Evolutionary conservation across 2,797 vertebrate genomes (phyloP).

Genomic region (Semaprochilodus insignis): DNA sequence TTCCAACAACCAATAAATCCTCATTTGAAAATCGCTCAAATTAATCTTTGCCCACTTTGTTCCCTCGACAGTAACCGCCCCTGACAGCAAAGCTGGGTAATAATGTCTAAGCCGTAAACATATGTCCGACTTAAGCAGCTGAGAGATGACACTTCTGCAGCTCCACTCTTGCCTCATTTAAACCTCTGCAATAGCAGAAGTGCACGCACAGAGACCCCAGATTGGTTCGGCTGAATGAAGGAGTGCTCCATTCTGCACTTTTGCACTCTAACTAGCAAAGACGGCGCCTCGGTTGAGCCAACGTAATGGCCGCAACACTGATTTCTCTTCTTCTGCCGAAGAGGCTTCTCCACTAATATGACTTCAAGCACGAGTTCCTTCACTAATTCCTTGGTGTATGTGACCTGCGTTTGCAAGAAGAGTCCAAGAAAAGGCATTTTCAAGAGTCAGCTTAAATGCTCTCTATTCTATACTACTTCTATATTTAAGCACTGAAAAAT

Average conservation of each 20-base stretch:
- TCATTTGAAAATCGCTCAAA: constrained; percentile 18
- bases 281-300: neutral
- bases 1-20: constrained; percentile 1
- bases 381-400: neutral
- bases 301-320: neutral
- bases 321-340: neutral
- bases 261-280: constrained; percentile 11
- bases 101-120: constrained; percentile 11
- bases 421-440: no score
- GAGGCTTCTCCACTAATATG: neutral
- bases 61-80: neutral
- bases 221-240: neutral
- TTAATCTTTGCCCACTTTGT: neutral
- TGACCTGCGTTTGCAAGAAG: no score
- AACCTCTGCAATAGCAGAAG: neutral
- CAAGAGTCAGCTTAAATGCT: no score
- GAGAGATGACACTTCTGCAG: constrained; percentile 3
- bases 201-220: neutral
- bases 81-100: constrained; percentile 5
- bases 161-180: neutral
- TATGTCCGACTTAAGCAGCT: constrained; percentile 15
- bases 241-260: neutral
- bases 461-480: no score
- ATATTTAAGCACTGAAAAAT: no score
- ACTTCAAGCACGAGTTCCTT: neutral